Evolutionary conservation across 2,113 vertebrate genomes (phyloP).

Genomic region (Clarias magur): DNA sequence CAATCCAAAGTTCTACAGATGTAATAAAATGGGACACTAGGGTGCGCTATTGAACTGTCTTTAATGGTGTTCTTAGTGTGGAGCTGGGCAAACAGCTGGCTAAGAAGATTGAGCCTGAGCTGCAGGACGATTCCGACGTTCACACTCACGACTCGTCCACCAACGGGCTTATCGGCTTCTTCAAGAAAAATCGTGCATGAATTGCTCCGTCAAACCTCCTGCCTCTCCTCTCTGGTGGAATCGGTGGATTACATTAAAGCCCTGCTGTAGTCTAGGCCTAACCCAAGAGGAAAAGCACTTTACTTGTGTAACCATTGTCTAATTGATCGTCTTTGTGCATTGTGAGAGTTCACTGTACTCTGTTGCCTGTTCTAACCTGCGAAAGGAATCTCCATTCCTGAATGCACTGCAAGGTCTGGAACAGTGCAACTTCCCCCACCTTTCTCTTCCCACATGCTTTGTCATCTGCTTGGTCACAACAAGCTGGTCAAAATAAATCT

Average conservation of each 20-base stretch:
- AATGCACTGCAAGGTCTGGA: conserved; percentile 26
- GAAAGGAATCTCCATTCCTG: conserved; percentile 31
- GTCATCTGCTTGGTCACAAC: conserved; percentile 28
- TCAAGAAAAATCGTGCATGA: conserved; percentile 85
- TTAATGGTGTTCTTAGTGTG: conserved; percentile 72
- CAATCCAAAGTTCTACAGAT: background rate
- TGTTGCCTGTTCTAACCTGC: conserved; percentile 41
- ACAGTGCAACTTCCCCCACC: conserved; percentile 3
- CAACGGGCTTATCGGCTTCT: conserved; percentile 93
- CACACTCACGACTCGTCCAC: conserved; percentile 90
- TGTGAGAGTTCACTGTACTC: conserved; percentile 48
- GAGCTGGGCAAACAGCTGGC: conserved; percentile 96
- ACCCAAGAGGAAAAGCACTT: conserved; percentile 56
- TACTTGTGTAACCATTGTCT: conserved; percentile 52
- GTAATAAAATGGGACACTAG: background rate
- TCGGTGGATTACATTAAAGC: conserved; percentile 47
- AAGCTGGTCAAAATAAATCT: conserved; percentile 63
- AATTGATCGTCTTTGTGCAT: conserved; percentile 41
- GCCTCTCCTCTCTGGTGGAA: background rate
- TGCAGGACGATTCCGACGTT: conserved; percentile 76
- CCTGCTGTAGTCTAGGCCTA: conserved; percentile 33
- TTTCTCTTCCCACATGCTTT: conserved; percentile 1
- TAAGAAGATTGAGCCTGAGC: conserved; percentile 94
- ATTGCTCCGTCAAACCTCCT: background rate
- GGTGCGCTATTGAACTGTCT: background rate